Evolutionary conservation across 1,140 invertebrate genomes (phyloP), one percentile per base, ranked within the genome.

Genomic region (Laupala kohalensis): DNA sequence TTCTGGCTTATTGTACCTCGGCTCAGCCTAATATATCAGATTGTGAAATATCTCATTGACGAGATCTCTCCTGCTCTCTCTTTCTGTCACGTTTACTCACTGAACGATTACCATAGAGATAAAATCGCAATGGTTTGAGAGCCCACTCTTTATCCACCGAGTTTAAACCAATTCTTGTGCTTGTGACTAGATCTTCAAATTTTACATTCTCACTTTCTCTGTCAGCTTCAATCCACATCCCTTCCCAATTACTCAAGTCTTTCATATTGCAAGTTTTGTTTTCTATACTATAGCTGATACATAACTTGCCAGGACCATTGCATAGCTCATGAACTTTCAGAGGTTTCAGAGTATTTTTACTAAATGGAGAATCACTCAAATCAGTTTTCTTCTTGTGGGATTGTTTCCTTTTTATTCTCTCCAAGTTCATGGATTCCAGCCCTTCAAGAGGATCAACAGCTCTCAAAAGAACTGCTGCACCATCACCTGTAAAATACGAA

Each of bases 231-330:
- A 92, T 74, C 90, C 90, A 92, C 65, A 92, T 76, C 62, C 77
- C 78, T 67, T 78, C 76, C 74, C 78, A 82, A 9, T 74, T 76
- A 24, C 76, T 76, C 74, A 91, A 76, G 79, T 90, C 82, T 66
- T 81, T 71, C 78, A 85, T 83, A 77, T 91, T 90, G 69, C 85
- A 85, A 65, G 79, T 80, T 5, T 80, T 77, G 77, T 85, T 88
- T 12, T 81, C 80, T 30, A 93, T 86, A 71, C 83, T 77, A 69
- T 91, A 81, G 25, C 89, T 84, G 69, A 90, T 87, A 75, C 90
- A 92, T 15, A 93, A 77, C 80, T 93, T 93, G 6, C 90, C 88
- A 3, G 92, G 92, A 0, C 92, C 92, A 81, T 91, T 92, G 66
- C 89, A 88, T 9, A 93, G 77, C 73, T 91, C 84, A 69, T 86